Conservation (phyloP, 1,140 invertebrate species). For the Coenobita brevimanus region DNA sequence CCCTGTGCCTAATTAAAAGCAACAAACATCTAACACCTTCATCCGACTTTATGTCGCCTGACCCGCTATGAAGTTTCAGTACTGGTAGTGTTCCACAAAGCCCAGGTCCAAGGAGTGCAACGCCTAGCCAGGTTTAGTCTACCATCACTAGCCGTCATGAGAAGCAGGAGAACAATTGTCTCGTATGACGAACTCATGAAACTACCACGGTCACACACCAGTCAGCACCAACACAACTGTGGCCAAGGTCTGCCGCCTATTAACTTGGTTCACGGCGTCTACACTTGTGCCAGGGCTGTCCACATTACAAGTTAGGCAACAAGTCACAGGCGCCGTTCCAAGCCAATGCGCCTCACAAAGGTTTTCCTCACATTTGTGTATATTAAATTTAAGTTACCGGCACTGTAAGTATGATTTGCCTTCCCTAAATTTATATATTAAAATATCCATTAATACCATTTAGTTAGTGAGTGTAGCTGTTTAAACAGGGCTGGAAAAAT, state of each 20-base stretch:
- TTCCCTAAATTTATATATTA: too few species aligned
- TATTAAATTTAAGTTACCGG: too few species aligned
- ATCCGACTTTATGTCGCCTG: not conserved
- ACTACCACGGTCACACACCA: not conserved
- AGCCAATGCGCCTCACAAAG: too few species aligned
- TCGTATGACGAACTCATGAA: not conserved
- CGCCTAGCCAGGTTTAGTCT: not conserved
- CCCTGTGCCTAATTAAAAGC: too few species aligned
- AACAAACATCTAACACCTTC: not conserved
- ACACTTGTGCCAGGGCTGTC: not conserved
- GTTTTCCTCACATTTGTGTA: too few species aligned
- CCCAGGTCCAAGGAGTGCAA: not conserved
- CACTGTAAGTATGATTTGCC: too few species aligned
- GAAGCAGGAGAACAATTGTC: not conserved
- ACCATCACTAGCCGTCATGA: not conserved
- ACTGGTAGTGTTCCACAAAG: not conserved
- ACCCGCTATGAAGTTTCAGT: not conserved
- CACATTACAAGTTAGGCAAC: not conserved
- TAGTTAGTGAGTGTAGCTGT: too few species aligned
- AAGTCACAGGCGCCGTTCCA: not conserved
- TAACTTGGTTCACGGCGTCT: not conserved
- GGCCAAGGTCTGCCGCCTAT: not conserved
- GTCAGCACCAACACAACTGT: not conserved
- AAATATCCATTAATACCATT: too few species aligned
- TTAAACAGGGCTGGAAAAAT: too few species aligned